Base-by-base conservation (phyloP, 2,113 vertebrate genomes). In the Bufo gargarizans region DNA sequence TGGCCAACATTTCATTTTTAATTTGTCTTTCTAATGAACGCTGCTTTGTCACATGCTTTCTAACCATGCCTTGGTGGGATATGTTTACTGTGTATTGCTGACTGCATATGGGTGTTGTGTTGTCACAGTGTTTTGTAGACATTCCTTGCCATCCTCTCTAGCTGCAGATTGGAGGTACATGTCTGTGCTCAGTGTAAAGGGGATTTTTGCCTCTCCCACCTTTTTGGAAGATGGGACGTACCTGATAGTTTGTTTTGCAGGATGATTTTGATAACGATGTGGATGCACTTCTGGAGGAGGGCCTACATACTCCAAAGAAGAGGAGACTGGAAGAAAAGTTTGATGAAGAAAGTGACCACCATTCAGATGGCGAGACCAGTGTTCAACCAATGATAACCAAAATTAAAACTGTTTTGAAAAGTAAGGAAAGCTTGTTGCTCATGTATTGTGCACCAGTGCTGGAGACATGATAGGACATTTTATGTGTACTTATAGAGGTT, bases 311-410 rank as follows among this genome's bases (percentile, higher is more conserved):
- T 84, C 97, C 98, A 14, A 99, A 99, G 92, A 99, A 98, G 93
- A 98, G 97, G 94, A 97, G 97, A 55, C 81, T 95, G 13, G 97
- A 98, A 80, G 97, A 98, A 91, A 97, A 97, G 92, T 96, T 94
- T 0, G 94, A 90, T 1, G 97, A 94, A 85, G 98, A 99, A 71
- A 99, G 98, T 49, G 98, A 99, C 93, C 98, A 98, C 91, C 96
- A 94, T 20, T 99, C 98, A 16, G 98, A 99, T 56, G 97, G 96
- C 85, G 98, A 99, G 93, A 96, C 95, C 11, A 96, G 96, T 0
- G 97, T 99, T 88, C 98, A 99, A 94, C 98, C 98, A 47, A 98
- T 99, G 98, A 97, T 99, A 96, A 99, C 98, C 96, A 99, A 99
- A 97, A 99, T 99, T 91, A 99, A 99, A 96, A 99, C 98, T 63